Evolutionary conservation across 1,140 invertebrate species (phyloP), one percentile per base, ranked within the genome.

Genomic region (Choristoneura fumiferana): DNA sequence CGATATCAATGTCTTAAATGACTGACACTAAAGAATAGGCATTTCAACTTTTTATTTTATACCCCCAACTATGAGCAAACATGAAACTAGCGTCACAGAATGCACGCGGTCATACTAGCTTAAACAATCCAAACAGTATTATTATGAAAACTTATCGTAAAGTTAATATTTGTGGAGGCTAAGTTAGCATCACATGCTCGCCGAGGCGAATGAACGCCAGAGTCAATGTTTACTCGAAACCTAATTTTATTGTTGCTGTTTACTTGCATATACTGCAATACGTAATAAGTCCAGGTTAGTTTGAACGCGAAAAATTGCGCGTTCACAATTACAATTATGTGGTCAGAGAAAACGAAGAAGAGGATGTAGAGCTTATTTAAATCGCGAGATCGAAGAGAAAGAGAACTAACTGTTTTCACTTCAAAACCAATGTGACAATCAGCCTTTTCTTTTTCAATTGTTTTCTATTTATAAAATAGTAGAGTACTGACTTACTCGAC

Each of bases 121-220:
- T 17, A 45, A 10, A 45, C 40, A 14, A 18, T 17, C 14, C 15
- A 49, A 49, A 49, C 43, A 49, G 10, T 12, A 49, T 49, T 12
- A 49, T 49, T 49, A 29, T 49, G 43, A 49, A 29, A 49, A 49
- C 43, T 49, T 49, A 49, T 49, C 43, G 43, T n/a, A 13, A 12
- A 29, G 10, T 22, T 49, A 49, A 49, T 49, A 49, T 49, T 49
- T 49, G 43, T 12, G 15, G 17, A 8, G 37, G 43, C n/a, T 29
- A 49, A 49, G 17, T 49, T 18, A n/a, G 43, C 43, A 22, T 49
- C 43, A 49, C 43, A 22, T 49, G 43, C 18, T 22, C n/a, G 22
- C 2, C 22, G 43, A 8, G 29, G 43, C 18, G 29, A 49, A 22
- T 17, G n/a, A 29, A 49, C 43, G 1, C n/a, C 10, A 22, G 43